Evolutionary conservation across 2,888 invertebrate genomes (phyloP), one percentile per base, ranked within the genome.

Genomic region (Cosmia pyralina): DNA sequence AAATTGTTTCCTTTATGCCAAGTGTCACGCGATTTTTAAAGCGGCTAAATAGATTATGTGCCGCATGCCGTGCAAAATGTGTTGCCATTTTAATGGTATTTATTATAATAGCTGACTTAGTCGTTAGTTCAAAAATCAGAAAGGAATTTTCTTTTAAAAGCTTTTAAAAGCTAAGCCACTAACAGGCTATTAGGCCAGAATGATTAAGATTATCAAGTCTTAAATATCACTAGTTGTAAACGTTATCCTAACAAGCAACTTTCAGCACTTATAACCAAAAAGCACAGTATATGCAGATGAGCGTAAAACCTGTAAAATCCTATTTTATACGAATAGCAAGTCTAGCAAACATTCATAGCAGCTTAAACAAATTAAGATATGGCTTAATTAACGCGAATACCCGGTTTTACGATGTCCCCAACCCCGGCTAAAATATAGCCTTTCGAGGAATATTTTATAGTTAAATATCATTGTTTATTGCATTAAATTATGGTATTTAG

Each of bases 391-490:
- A 77, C 44, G 69, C 58, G 52, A 77, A 84, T 76, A 69, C 66
- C 77, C 75, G 66, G 70, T 74, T 81, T 79, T 73, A 79, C 76
- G 74, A 81, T 64, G 69, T 71, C 80, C 65, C 72, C 62, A 34
- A 60, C 58, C 60, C 46, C 57, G 19, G 38, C 19, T 81, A 66
- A 86, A 82, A 82, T 84, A 84, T 82, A 63, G 81, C 75, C 19
- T 63, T 59, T 64, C 72, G 79, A 81, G 71, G 78, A 83, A 87
- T 86, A 87, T 84, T 85, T 86, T 84, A 81, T 81, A 77, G 41
- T 81, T 72, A 79, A 83, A 85, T 82, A 85, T 80, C 75, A 77
- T 83, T 80, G 76, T 85, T 85, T 84, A 85, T 84, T 75, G 69
- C 80, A 74, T 64, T 55, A 64, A 81, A 80, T 81, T 78, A 72